phyloP scores from a whole-genome alignment of 2,888 invertebrate species.

The Carabus problematicus region DNA sequence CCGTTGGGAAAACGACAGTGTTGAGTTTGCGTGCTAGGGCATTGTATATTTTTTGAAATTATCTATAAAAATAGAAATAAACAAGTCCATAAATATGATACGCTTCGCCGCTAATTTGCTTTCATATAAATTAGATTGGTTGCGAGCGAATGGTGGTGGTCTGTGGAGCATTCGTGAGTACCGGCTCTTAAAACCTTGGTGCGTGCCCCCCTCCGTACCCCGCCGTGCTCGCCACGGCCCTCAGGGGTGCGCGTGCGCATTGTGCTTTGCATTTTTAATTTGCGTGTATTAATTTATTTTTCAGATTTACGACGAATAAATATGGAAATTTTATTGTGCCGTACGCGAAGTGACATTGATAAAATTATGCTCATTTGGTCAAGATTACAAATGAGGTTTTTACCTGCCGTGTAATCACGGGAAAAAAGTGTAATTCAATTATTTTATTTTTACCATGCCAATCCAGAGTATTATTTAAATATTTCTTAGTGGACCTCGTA shows the following conservation, averaged over 20 bases:
- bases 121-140: slow-evolving; percentile 36
- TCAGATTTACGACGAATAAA: slow-evolving; percentile 39
- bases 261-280: slow-evolving; percentile 37
- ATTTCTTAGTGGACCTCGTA: no score
- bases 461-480: slow-evolving; percentile 18
- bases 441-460: slow-evolving; percentile 28
- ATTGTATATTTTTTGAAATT: slow-evolving; percentile 39
- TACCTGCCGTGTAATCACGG: no score
- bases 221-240: no score
- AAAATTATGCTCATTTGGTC: slow-evolving; percentile 22
- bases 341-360: slow-evolving; percentile 33
- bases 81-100: slow-evolving; percentile 42
- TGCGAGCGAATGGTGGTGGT: slow-evolving; percentile 36
- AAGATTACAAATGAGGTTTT: no score
- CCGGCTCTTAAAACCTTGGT: slow-evolving; percentile 1
- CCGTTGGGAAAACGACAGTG: slow-evolving; percentile 4
- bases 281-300: slow-evolving; percentile 41
- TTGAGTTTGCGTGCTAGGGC: slow-evolving; percentile 27
- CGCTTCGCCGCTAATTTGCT: slow-evolving; percentile 40
- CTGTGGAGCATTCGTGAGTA: slow-evolving; percentile 25
- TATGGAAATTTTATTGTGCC: slow-evolving; percentile 38
- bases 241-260: slow-evolving; percentile 14
- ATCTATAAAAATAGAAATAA: slow-evolving; percentile 43
- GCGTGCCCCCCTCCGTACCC: no score
- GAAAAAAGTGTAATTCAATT: no score